phyloP scores from a whole-genome alignment of 2,888 invertebrate genomes.

The Melangyna quadrimaculata region DNA sequence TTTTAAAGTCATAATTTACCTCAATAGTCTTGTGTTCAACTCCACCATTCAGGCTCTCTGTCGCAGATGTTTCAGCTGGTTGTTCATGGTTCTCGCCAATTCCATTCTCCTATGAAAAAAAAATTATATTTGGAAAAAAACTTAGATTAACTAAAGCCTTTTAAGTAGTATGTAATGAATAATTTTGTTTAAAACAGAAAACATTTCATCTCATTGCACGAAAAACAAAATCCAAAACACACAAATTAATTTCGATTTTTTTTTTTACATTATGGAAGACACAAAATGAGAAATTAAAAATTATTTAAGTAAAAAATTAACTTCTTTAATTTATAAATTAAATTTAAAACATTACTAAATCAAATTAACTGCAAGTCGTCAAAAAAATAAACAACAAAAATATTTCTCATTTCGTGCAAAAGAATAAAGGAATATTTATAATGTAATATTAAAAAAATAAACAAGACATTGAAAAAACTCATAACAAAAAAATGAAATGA shows the following conservation, averaged over 20 bases:
- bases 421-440: background rate
- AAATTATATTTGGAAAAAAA: slow-evolving; percentile 9
- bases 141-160: background rate
- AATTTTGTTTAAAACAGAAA: background rate
- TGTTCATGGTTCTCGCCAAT: slow-evolving; percentile 73
- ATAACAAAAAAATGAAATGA: slow-evolving; percentile 60
- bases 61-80: slow-evolving; percentile 73
- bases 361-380: slow-evolving; percentile 15
- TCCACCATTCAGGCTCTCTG: slow-evolving; percentile 74
- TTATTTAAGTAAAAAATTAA: slow-evolving; percentile 8
- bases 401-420: slow-evolving; percentile 66
- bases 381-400: background rate
- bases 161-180: background rate
- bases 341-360: slow-evolving; percentile 17
- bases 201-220: slow-evolving; percentile 40
- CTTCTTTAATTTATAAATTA: background rate
- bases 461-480: slow-evolving; percentile 16
- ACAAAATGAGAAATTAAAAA: slow-evolving; percentile 62
- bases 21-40: slow-evolving; percentile 73
- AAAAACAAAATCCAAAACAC: slow-evolving; percentile 33
- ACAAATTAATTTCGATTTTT: background rate
- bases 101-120: slow-evolving; percentile 73
- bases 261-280: slow-evolving; percentile 18
- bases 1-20: too few species aligned
- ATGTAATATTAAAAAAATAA: background rate